Percentiles rank a stretch among this genome's conserved stretches.
phyloP scores from a whole-genome alignment of 1,140 invertebrate genomes.

The Dysdera silvatica region DNA sequence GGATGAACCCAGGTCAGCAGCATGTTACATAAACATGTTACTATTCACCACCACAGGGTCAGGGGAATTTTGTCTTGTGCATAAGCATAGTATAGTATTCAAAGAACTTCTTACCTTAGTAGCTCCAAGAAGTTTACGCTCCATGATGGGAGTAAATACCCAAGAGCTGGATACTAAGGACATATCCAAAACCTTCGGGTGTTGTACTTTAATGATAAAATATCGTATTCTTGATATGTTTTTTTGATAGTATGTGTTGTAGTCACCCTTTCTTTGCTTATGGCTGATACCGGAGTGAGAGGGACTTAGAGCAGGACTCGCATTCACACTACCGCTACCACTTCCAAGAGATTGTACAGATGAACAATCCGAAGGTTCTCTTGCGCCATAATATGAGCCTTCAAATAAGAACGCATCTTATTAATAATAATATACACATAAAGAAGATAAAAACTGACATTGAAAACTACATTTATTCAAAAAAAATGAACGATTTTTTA shows the following conservation, averaged over 20 bases:
- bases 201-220: conserved; percentile 49
- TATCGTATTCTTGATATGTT: conserved; percentile 37
- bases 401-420: too few relatives aligned
- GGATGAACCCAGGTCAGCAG: too few relatives aligned
- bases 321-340: conserved; percentile 32
- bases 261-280: too few relatives aligned
- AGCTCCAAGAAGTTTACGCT: conserved; percentile 46
- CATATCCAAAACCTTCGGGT: conserved; percentile 46
- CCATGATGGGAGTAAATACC: conserved; percentile 47
- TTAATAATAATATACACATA: too few relatives aligned
- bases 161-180: conserved; percentile 46
- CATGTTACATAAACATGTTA: too few relatives aligned
- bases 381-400: conserved; percentile 18
- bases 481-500: too few relatives aligned
- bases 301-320: conserved; percentile 40
- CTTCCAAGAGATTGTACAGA: conserved; percentile 25
- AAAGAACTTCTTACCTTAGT: conserved; percentile 42
- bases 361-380: conserved; percentile 31
- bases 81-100: neutral
- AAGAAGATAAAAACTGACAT: too few relatives aligned
- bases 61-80: neutral
- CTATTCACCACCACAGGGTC: too few relatives aligned
- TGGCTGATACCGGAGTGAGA: conserved; percentile 12
- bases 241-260: too few relatives aligned
- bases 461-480: too few relatives aligned